Evolutionary conservation across 2,797 vertebrate genomes (phyloP).

Genomic region (Microhierax caerulescens): DNA sequence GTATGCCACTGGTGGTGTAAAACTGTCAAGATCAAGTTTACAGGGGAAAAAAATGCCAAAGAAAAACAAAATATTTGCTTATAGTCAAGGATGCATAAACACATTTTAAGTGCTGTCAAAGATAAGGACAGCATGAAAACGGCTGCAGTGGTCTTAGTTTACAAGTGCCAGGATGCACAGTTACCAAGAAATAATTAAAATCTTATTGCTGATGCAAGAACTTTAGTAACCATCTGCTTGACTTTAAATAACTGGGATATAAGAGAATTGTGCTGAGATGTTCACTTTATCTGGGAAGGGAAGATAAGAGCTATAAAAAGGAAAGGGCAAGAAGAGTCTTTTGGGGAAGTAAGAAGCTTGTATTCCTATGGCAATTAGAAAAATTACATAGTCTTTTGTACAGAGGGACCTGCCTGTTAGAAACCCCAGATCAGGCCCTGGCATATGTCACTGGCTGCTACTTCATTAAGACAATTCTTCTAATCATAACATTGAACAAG

Average conservation of each 20-base stretch:
- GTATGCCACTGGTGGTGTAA: constrained; percentile 74
- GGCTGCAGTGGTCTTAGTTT: not conserved
- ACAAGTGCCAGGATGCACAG: not conserved
- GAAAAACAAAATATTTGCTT: not conserved
- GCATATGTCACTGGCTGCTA: not conserved
- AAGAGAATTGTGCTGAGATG: not conserved
- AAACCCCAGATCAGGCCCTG: not conserved
- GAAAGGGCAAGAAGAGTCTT: not conserved
- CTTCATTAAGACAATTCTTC: not conserved
- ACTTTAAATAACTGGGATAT: not conserved
- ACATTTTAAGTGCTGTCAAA: not conserved
- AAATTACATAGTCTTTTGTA: not conserved
- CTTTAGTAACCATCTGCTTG: not conserved
- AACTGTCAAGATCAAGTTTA: constrained; percentile 62
- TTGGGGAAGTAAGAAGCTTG: not conserved
- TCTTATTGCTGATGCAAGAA: not conserved
- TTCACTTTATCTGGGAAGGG: not conserved
- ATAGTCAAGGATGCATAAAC: not conserved
- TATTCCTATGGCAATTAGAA: not conserved
- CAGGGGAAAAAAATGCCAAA: not conserved
- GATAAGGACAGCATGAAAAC: not conserved
- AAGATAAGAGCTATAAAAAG: not conserved
- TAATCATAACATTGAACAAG: not conserved
- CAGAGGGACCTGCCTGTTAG: not conserved
- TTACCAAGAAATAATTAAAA: not conserved